Base-by-base conservation (phyloP, 2,113 vertebrate species). In the Tichodroma muraria region DNA sequence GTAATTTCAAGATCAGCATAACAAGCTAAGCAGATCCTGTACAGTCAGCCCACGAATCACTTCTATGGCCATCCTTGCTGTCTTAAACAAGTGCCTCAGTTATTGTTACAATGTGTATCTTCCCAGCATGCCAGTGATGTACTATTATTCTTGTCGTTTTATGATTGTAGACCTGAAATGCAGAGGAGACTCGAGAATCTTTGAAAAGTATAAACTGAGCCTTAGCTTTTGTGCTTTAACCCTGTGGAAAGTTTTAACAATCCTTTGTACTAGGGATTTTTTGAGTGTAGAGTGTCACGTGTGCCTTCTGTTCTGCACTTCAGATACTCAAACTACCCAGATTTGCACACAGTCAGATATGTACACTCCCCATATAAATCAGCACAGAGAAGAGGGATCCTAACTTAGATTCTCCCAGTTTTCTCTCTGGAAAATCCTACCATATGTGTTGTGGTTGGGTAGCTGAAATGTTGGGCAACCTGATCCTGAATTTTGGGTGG, bases 401-500 rank as follows among this genome's bases (percentile, higher is more conserved):
- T 73, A 52, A 89, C 59, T 88, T 64, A 45, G 63, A 70, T 85
- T 83, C 21, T 93, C 50, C 60, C 68, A 85, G 82, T 91, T 95
- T 85, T 88, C 28, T 77, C 82, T 78, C 82, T 59, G 33, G 59
- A 80, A 95, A 91, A 88, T 91, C 68, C 27, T 40, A 44, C 82
- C 79, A 85, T 96, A 92, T 93, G 79, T 93, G 94, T 85, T 90
- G 76, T 93, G 47, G 71, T 85, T 66, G 50, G 16, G 35, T 83
- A 90, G 47, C 71, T 54, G 79, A 76, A 91, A 61, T 94, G 85
- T 94, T 96, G 90, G 79, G 42, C 65, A 94, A 91, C 71, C 47
- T 22, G n/a, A 91, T 94, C 66, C 33, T 63, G 52, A 83, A 69
- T 96, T 91, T 93, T 66, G 64, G 45, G 79, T 85, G 33, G 71